Evolutionary conservation across 2,888 invertebrate species (phyloP).

Genomic region (Eumacrocentrus americanus): DNA sequence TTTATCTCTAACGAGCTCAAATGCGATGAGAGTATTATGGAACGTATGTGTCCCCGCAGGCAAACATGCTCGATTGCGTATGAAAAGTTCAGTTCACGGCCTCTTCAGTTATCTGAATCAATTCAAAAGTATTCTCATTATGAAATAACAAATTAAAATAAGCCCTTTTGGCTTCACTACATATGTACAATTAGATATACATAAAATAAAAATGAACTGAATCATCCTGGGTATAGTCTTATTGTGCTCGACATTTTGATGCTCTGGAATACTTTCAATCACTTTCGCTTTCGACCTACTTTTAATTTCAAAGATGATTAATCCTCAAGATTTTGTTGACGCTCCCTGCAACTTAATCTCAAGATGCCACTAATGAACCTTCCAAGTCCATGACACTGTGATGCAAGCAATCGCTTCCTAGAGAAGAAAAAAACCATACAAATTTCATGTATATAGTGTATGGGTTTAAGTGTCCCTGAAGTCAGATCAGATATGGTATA

Average conservation of each 20-base stretch:
- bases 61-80: background rate
- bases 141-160: too few relatives aligned
- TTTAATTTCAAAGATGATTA: background rate
- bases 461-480: too few relatives aligned
- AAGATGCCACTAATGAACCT: background rate
- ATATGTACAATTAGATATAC: background rate
- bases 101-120: too few relatives aligned
- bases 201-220: background rate
- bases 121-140: too few relatives aligned
- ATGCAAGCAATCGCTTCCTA: too few relatives aligned
- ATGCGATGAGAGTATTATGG: background rate
- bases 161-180: background rate
- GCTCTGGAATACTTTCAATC: slow-evolving; percentile 1
- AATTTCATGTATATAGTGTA: too few relatives aligned
- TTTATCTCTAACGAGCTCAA: background rate
- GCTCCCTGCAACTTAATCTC: too few relatives aligned
- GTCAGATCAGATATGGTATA: too few relatives aligned
- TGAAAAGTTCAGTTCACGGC: background rate
- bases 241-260: background rate
- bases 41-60: background rate
- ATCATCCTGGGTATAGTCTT: background rate
- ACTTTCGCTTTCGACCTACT: slow-evolving; percentile 13
- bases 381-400: too few relatives aligned
- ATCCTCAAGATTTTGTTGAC: background rate
- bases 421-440: too few relatives aligned